Base-by-base conservation (phyloP, 2,113 vertebrate species). In the Rhineura floridana region DNA sequence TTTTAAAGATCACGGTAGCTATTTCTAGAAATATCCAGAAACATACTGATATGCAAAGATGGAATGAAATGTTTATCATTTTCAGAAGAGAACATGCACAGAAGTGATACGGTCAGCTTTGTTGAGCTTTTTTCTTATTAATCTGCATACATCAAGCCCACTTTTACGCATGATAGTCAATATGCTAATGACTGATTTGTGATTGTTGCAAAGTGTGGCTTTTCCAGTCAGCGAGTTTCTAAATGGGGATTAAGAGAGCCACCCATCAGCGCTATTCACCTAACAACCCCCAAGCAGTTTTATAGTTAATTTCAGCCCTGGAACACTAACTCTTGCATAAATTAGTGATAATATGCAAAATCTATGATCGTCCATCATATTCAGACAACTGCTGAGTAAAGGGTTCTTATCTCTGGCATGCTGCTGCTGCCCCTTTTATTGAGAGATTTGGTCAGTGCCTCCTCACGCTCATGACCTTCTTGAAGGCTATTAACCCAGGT, bases 321-420 rank as follows among this genome's bases (percentile, higher is more conserved):
- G 84, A 92, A 89, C 86, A 91, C 33, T 89, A 89, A 69, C 33
- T 90, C 76, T 63, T 92, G 91, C 89, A 93, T 93, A 91, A 84
- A 93, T 93, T 94, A 93, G 36, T 88, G 91, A 91, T 89, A 91
- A 77, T 93, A 93, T 92, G 72, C 89, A 93, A 94, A 92, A 93
- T 88, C 63, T 86, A 19, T 79, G 86, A 85, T 88, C 92, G 23
- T 89, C 93, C 90, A 90, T 95, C 63, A 88, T 89, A 88, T 91
- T 63, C 50, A 92, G 59, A 81, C 80, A 94, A 52, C 63, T 84
- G 28, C 67, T 80, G 76, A 86, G 65, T n/a, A 89, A 90, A 91
- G 2, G 36, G 85, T 89, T 88, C 84, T 91, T 78, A 88, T 88
- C 81, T 83, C 59, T 39, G 69, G 1, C 23, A 4, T 9, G 6